These are phyloP conservation scores for Mamestra configurata DNA, from an alignment of 1,140 invertebrate genomes.

Conservation along the genomic window DNA sequence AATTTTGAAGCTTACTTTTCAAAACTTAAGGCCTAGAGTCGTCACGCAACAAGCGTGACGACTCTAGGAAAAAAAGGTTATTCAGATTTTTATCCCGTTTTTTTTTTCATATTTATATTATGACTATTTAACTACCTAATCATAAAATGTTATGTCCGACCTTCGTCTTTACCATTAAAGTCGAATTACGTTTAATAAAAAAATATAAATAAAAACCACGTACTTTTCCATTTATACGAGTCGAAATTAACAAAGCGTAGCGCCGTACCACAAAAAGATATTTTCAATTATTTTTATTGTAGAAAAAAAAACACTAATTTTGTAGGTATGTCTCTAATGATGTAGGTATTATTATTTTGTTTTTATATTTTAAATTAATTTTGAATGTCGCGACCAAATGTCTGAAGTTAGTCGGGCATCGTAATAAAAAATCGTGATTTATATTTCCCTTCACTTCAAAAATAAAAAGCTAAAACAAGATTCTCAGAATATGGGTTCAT, in stretches of 20 bases:
- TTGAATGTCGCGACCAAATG: constrained; percentile 47
- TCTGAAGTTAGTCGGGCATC: constrained; percentile 17
- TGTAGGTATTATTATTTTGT: constrained; percentile 2
- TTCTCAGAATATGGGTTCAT: constrained; percentile 44
- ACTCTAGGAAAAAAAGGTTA: too few species aligned
- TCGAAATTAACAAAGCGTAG: constrained; percentile 21
- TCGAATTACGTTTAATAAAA: constrained; percentile 6
- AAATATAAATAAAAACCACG: neutral
- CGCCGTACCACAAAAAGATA: neutral
- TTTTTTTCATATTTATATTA: constrained; percentile 4
- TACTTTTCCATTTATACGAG: neutral
- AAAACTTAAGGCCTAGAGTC: too few species aligned
- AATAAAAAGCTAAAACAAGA: constrained; percentile 32
- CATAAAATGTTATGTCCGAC: constrained; percentile 17
- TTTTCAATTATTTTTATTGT: neutral
- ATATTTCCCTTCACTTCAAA: constrained; percentile 47
- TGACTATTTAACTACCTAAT: constrained; percentile 10
- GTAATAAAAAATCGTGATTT: constrained; percentile 50
- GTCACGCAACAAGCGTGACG: too few species aligned
- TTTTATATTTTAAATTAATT: constrained; percentile 43
- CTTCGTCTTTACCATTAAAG: constrained; percentile 18
- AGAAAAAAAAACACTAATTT: neutral
- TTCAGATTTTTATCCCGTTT: neutral
- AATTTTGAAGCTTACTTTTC: too few species aligned
- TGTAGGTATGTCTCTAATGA: neutral